phyloP scores from a whole-genome alignment of 2,797 vertebrate genomes.

The Limnodromus scolopaceus region DNA sequence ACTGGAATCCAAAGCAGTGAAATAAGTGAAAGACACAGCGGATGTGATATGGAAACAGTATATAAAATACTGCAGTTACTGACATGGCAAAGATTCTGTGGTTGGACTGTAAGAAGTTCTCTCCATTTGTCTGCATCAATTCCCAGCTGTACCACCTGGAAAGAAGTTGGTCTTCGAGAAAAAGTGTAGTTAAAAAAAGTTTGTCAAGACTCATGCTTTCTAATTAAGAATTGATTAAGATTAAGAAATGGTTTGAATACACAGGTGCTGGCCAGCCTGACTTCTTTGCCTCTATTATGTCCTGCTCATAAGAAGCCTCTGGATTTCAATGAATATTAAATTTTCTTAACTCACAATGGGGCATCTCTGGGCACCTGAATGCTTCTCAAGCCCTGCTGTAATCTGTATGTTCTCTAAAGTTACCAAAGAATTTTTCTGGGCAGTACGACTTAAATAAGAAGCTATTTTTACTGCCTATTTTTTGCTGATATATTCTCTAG shows the following conservation, averaged over 20 bases:
- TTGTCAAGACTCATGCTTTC: neutral
- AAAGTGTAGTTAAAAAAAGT: neutral
- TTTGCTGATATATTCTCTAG: neutral
- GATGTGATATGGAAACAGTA: rapidly evolving
- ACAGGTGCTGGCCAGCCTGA: neutral
- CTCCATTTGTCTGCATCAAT: neutral
- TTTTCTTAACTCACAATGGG: neutral
- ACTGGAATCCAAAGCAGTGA: neutral
- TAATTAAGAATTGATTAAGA: neutral
- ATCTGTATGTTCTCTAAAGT: neutral
- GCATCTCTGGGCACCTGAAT: neutral
- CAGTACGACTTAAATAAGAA: neutral
- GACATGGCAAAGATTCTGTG: neutral
- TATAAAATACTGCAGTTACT: neutral
- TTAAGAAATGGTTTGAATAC: neutral
- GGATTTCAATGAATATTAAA: neutral
- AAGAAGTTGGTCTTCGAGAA: rapidly evolving
- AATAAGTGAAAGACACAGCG: neutral
- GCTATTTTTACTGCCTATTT: neutral
- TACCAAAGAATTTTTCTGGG: neutral
- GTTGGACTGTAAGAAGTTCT: neutral
- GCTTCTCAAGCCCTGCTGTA: neutral
- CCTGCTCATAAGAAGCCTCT: neutral
- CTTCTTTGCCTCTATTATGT: neutral
- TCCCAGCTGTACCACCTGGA: neutral